phyloP scores from a whole-genome alignment of 2,888 invertebrate genomes.

The Sesamia inferens region DNA sequence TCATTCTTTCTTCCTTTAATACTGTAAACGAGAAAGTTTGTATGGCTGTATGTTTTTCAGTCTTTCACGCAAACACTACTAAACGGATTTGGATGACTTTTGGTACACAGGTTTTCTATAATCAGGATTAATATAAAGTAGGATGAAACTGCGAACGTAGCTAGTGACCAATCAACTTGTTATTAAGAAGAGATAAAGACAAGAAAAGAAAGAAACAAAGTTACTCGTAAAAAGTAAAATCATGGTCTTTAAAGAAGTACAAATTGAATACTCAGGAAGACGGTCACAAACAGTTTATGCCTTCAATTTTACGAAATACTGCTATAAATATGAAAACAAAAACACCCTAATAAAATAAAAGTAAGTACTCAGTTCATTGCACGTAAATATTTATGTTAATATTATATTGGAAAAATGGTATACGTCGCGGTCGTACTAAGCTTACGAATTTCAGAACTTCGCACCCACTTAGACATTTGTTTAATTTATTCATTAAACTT shows the following conservation, averaged over 20 bases:
- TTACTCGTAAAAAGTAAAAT: background rate
- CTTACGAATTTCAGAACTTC: constrained; percentile 36
- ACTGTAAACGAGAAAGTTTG: too few species aligned
- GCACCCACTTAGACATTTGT: constrained; percentile 30
- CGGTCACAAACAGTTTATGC: constrained; percentile 12
- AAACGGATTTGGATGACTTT: too few species aligned
- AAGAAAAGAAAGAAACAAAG: too few species aligned
- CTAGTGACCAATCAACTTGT: too few species aligned
- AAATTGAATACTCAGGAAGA: background rate
- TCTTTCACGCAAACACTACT: too few species aligned
- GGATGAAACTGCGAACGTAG: too few species aligned
- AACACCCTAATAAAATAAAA: constrained; percentile 24
- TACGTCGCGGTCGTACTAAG: constrained; percentile 3
- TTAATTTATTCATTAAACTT: constrained; percentile 56
- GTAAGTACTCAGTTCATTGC: constrained; percentile 17
- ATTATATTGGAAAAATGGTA: constrained; percentile 28
- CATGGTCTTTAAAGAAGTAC: background rate
- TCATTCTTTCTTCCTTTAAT: too few species aligned
- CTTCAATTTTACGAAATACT: constrained; percentile 9
- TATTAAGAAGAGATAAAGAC: too few species aligned
- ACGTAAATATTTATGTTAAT: constrained; percentile 34
- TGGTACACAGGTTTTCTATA: too few species aligned
- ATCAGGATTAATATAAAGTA: too few species aligned
- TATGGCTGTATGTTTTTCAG: too few species aligned
- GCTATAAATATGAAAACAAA: constrained; percentile 11